These are phyloP conservation scores for Gandaritis pyraliata DNA, from an alignment of 2,888 invertebrate genomes.

Conservation along the genomic window DNA sequence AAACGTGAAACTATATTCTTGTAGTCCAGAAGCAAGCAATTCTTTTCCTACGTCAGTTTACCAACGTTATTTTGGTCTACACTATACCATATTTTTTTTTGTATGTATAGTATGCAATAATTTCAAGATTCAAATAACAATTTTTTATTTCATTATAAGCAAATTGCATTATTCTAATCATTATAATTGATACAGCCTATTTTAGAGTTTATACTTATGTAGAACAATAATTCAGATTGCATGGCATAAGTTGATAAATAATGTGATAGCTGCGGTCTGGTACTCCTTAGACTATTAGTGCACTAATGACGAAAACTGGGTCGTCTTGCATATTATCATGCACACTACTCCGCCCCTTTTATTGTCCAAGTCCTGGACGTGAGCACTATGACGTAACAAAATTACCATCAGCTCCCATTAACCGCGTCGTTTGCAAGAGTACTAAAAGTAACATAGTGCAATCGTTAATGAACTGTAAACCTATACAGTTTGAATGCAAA, in stretches of 20 bases:
- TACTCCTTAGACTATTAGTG: not conserved
- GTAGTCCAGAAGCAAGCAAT: not conserved
- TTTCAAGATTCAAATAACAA: too few relatives aligned
- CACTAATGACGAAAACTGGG: not conserved
- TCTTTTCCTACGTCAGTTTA: not conserved
- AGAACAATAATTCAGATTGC: not conserved
- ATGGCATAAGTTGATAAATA: not conserved
- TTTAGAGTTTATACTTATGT: not conserved
- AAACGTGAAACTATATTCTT: slow-evolving; percentile 28
- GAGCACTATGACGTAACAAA: slow-evolving; percentile 6
- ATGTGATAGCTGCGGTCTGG: not conserved
- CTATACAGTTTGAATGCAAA: slow-evolving; percentile 46
- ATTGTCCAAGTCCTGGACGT: not conserved
- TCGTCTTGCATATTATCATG: not conserved
- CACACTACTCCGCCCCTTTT: not conserved
- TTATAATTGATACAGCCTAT: too few relatives aligned
- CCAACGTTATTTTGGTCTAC: too few relatives aligned
- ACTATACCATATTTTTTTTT: too few relatives aligned
- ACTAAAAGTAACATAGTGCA: slow-evolving; percentile 32
- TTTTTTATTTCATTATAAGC: too few relatives aligned
- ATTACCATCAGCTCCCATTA: not conserved
- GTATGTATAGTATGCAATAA: too few relatives aligned
- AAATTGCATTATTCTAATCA: too few relatives aligned
- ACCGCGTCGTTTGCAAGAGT: slow-evolving; percentile 20
- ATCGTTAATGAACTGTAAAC: slow-evolving; percentile 34